These are phyloP conservation scores for Cepphus grylle DNA, from an alignment of 2,113 vertebrate genomes.

Conservation along the genomic window DNA sequence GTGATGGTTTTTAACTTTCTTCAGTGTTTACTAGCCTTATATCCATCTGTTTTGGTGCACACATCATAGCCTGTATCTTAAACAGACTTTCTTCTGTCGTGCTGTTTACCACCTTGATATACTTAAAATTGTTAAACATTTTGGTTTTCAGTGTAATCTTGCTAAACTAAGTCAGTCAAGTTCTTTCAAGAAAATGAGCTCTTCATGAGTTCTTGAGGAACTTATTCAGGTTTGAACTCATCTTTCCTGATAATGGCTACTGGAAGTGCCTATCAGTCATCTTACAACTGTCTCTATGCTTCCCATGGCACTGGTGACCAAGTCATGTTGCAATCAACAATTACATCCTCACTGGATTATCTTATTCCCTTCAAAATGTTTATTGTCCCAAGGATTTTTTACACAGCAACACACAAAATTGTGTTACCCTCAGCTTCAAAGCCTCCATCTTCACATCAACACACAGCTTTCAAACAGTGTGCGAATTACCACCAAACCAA, in stretches of 20 bases:
- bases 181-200: not conserved
- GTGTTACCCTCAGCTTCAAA: not conserved
- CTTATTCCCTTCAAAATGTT: not conserved
- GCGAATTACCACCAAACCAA: not conserved
- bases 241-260: not conserved
- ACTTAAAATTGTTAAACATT: not conserved
- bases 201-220: not conserved
- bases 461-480: not conserved
- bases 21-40: not conserved
- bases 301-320: not conserved
- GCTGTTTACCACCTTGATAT: not conserved
- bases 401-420: not conserved
- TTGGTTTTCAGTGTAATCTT: not conserved
- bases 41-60: not conserved
- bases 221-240: not conserved
- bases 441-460: not conserved
- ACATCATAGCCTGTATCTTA: not conserved
- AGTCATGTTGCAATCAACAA: rapidly evolving
- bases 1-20: not conserved
- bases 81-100: not conserved
- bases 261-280: not conserved
- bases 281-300: not conserved
- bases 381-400: not conserved
- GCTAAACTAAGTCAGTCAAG: not conserved
- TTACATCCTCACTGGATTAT: not conserved